A percentile compares a stretch with the other conserved stretches of the same genome.
phyloP scores from a whole-genome alignment of 1,140 invertebrate species.

The Cyclargus thomasi region DNA sequence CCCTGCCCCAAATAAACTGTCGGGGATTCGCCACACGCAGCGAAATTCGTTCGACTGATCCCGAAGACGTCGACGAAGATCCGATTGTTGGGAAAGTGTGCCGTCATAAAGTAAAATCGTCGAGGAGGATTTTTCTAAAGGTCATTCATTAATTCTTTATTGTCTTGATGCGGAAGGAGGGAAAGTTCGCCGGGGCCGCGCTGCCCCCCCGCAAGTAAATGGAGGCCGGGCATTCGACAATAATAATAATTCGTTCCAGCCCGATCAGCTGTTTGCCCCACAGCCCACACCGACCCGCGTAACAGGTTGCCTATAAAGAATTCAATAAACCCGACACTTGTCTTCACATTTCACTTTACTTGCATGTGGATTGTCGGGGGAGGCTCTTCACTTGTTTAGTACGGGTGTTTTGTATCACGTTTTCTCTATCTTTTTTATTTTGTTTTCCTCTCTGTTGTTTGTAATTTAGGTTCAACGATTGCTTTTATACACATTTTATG shows the following conservation, averaged over 20 bases:
- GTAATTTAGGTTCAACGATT: not conserved
- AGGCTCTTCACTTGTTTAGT: not conserved
- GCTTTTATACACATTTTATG: not conserved
- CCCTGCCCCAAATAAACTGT: not conserved
- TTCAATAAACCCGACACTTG: conserved; percentile 72
- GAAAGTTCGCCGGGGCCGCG: conserved; percentile 22
- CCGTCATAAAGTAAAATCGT: not conserved
- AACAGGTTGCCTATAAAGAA: conserved; percentile 76
- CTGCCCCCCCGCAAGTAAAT: conserved; percentile 57
- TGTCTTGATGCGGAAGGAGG: conserved; percentile 18
- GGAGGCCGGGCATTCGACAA: conserved; percentile 58
- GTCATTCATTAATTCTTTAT: conserved; percentile 21
- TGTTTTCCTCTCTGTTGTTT: not conserved
- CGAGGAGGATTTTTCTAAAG: conserved; percentile 8
- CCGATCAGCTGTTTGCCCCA: conserved; percentile 68
- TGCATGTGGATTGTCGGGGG: conserved; percentile 2
- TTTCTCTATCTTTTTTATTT: not conserved
- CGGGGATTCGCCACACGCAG: not conserved
- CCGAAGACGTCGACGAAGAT: not conserved
- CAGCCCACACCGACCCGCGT: conserved; percentile 63
- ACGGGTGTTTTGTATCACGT: not conserved
- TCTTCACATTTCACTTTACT: conserved; percentile 53
- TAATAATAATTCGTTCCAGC: conserved; percentile 70
- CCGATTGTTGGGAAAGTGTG: not conserved
- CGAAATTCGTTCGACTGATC: not conserved